These are phyloP conservation scores for Caenorhabditis uteleia DNA, from an alignment of 2,888 invertebrate species.

Conservation along the genomic window DNA sequence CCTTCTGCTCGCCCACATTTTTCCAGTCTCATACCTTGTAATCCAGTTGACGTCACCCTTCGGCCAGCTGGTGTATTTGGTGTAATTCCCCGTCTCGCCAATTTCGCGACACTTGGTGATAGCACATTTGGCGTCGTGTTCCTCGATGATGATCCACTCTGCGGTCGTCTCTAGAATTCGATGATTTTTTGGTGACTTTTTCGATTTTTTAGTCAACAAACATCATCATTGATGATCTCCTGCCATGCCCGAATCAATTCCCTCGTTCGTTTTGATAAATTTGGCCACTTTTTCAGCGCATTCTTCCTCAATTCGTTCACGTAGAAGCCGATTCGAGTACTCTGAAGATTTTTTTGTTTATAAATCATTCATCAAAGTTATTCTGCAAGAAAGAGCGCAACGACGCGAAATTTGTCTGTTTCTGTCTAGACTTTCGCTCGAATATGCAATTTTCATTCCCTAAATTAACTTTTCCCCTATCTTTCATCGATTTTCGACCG, in stretches of 20 bases:
- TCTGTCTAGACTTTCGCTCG: no score
- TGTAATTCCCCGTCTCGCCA: conserved; percentile 54
- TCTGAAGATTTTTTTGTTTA: conserved; percentile 41
- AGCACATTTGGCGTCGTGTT: conserved; percentile 62
- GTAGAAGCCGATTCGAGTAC: conserved; percentile 58
- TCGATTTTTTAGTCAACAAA: not conserved
- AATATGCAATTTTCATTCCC: no score
- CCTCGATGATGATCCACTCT: conserved; percentile 53
- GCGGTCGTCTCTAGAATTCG: conserved; percentile 17
- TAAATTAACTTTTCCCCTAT: no score
- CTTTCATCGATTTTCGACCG: no score
- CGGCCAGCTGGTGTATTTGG: conserved; percentile 57
- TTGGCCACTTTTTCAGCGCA: conserved; percentile 52
- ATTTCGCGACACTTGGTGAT: conserved; percentile 58
- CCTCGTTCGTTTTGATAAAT: conserved; percentile 55
- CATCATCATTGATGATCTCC: conserved; percentile 46
- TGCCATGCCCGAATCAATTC: conserved; percentile 64
- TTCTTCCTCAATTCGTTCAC: conserved; percentile 62
- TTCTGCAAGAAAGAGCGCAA: no score
- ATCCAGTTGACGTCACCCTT: conserved; percentile 49
- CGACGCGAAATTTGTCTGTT: no score
- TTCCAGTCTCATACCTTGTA: conserved; percentile 9
- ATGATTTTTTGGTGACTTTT: not conserved
- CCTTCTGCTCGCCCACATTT: conserved; percentile 19
- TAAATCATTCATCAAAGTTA: no score